Percentiles rank a stretch among this genome's conserved stretches.
Conservation (phyloP, 2,113 vertebrate species). For the Atherinomorus stipes region DNA sequence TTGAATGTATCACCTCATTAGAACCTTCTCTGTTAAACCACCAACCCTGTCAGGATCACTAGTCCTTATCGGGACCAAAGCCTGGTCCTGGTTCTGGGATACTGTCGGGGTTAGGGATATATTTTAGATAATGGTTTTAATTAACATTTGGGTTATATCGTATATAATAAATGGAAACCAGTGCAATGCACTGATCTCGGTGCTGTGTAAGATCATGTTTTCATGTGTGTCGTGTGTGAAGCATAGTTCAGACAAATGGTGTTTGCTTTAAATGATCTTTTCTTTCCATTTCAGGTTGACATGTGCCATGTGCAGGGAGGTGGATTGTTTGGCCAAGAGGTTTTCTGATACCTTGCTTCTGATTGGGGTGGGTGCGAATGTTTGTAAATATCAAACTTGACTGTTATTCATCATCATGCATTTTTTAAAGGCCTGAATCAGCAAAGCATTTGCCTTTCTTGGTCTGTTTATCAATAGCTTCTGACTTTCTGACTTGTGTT, state of each 20-base stretch:
- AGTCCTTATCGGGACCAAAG: no score
- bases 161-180: no score
- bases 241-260: no score
- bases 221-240: neutral
- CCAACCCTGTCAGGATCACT: no score
- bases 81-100: no score
- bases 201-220: constrained; percentile 69
- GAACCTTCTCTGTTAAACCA: no score
- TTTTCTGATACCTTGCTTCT: constrained; percentile 88
- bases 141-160: no score
- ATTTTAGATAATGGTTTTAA: no score
- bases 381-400: neutral
- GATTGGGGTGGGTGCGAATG: constrained; percentile 87
- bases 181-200: no score
- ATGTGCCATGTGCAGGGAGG: constrained; percentile 95
- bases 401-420: neutral
- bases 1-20: no score
- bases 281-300: constrained; percentile 86
- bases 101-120: no score
- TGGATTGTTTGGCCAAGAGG: constrained; percentile 88
- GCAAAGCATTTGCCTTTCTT: neutral
- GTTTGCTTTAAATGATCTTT: neutral
- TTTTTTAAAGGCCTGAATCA: neutral
- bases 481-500: neutral
- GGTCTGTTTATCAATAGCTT: neutral